phyloP scores from a whole-genome alignment of 2,113 vertebrate genomes.

The Fregetta grallaria region DNA sequence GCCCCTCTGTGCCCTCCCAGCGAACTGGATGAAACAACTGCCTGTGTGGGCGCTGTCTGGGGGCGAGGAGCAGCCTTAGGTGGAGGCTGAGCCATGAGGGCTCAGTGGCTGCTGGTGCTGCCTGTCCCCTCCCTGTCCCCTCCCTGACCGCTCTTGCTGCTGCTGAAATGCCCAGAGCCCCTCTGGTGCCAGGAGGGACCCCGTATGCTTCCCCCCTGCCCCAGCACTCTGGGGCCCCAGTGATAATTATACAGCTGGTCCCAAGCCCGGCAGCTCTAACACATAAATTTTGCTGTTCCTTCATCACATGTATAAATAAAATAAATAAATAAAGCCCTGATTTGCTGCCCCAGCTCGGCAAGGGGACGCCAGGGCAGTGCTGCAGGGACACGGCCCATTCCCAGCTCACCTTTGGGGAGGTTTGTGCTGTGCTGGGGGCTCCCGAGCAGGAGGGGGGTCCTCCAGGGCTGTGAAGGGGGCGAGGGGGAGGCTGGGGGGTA shows the following conservation, averaged over 20 bases:
- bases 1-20: fast-evolving
- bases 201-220: fast-evolving
- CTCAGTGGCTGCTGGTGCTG: not conserved
- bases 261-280: not conserved
- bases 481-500: not conserved
- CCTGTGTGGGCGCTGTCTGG: too few relatives aligned
- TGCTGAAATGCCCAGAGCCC: not conserved
- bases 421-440: not conserved
- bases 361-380: too few relatives aligned
- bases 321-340: fast-evolving
- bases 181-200: too few relatives aligned
- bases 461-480: constrained; percentile 20
- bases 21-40: not conserved
- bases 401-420: not conserved
- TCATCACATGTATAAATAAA: fast-evolving
- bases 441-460: constrained; percentile 65
- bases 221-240: too few relatives aligned
- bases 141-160: not conserved
- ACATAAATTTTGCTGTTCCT: not conserved
- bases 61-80: not conserved
- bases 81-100: too few relatives aligned
- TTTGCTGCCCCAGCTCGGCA: not conserved
- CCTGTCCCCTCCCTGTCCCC: not conserved
- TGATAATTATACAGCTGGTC: fast-evolving
- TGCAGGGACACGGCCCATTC: fast-evolving